phyloP scores from a whole-genome alignment of 2,113 vertebrate genomes.

The Clinocottus analis region DNA sequence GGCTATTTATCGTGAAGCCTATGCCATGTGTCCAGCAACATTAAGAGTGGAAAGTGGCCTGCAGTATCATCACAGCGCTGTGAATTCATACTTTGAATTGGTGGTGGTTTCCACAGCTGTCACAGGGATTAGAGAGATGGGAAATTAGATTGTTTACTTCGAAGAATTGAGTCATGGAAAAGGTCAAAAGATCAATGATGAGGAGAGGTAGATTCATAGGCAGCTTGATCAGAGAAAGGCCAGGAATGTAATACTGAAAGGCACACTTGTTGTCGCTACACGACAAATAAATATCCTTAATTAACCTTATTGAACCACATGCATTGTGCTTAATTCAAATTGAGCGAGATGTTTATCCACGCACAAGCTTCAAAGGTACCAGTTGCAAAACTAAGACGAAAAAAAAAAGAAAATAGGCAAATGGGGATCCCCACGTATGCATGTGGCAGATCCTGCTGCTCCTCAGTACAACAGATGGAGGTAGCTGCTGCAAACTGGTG shows the following conservation, averaged over 20 bases:
- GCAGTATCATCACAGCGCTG: conserved; percentile 15
- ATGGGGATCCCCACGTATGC: conserved; percentile 43
- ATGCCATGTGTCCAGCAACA: conserved; percentile 53
- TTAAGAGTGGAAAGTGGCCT: conserved; percentile 37
- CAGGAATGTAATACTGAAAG: neutral
- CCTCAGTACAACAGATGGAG: conserved; percentile 35
- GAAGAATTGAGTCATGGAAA: neutral
- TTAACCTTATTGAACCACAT: neutral
- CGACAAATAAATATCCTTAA: neutral
- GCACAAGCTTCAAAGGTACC: neutral
- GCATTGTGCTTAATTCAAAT: neutral
- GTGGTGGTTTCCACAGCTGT: conserved; percentile 27
- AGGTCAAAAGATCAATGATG: conserved; percentile 7
- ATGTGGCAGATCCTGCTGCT: conserved; percentile 22
- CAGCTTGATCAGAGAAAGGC: neutral
- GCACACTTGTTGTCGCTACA: neutral
- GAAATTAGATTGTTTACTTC: neutral
- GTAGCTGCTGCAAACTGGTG: conserved; percentile 24
- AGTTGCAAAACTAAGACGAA: conserved; percentile 13
- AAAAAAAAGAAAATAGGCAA: neutral
- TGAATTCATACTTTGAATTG: conserved; percentile 18
- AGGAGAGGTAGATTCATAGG: neutral
- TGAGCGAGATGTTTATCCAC: neutral
- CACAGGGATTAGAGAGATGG: neutral
- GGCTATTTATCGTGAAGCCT: conserved; percentile 40